phyloP scores from a whole-genome alignment of 2,797 vertebrate genomes.

The Poeciliopsis gracilis region DNA sequence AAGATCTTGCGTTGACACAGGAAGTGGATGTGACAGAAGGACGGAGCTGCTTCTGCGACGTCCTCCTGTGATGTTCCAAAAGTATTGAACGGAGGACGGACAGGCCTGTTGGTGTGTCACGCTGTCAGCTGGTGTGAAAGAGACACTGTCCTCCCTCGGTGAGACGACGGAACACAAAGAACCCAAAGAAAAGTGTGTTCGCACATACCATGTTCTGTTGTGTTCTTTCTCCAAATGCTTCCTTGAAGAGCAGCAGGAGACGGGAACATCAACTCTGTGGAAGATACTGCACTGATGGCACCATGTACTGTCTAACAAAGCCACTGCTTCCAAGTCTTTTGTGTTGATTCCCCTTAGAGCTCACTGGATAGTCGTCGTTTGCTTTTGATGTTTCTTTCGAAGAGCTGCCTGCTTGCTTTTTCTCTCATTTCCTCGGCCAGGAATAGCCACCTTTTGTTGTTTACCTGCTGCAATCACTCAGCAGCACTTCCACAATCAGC shows the following conservation, averaged over 20 bases:
- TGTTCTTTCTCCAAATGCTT: constrained; percentile 38
- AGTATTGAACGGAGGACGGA: constrained; percentile 23
- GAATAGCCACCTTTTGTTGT: constrained; percentile 37
- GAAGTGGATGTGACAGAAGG: constrained; percentile 6
- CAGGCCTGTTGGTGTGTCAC: constrained; percentile 49
- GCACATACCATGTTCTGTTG: constrained; percentile 40
- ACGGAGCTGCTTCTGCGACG: background rate
- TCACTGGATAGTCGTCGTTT: constrained; percentile 13
- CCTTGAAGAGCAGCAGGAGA: constrained; percentile 24
- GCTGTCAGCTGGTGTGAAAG: constrained; percentile 50
- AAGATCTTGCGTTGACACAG: background rate
- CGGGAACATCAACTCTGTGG: background rate
- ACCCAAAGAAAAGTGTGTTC: constrained; percentile 42
- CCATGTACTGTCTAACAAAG: background rate
- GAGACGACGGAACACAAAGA: constrained; percentile 60
- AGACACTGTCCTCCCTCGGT: constrained; percentile 29
- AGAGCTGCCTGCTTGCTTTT: constrained; percentile 1
- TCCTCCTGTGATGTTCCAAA: constrained; percentile 18
- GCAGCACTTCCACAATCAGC: constrained; percentile 9
- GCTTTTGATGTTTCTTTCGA: constrained; percentile 24
- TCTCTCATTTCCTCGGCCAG: constrained; percentile 7
- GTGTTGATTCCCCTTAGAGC: background rate
- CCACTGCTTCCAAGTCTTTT: background rate
- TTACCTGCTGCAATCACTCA: background rate
- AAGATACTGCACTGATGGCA: background rate